Evolutionary conservation across 2,888 invertebrate genomes (phyloP).

Genomic region (Cryptocephalus primarius): DNA sequence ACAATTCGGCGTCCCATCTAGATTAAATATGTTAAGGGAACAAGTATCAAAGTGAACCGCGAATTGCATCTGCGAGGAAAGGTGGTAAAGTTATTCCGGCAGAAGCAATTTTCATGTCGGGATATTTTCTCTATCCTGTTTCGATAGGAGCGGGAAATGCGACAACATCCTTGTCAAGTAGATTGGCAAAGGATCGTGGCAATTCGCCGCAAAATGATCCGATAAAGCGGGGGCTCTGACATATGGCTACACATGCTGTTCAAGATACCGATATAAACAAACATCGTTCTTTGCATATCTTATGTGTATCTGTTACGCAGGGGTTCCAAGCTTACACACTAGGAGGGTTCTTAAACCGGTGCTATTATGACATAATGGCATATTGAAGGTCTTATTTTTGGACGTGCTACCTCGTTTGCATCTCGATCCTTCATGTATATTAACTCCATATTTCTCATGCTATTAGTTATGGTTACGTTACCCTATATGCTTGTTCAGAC

Average conservation of each 20-base stretch:
- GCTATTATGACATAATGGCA: conserved; percentile 35
- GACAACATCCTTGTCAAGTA: conserved; percentile 19
- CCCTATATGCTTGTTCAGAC: background rate
- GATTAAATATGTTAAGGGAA: conserved; percentile 24
- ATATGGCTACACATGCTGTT: conserved; percentile 37
- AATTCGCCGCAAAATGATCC: conserved; percentile 37
- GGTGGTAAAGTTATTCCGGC: conserved; percentile 22
- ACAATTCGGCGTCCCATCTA: conserved; percentile 12
- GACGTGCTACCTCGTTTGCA: conserved; percentile 11
- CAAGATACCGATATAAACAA: conserved; percentile 36
- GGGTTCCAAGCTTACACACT: conserved; percentile 19
- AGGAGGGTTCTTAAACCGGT: conserved; percentile 28
- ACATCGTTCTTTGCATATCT: conserved; percentile 38
- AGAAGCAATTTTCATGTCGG: conserved; percentile 33
- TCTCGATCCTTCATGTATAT: conserved; percentile 19
- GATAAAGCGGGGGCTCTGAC: conserved; percentile 35
- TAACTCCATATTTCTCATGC: conserved; percentile 12
- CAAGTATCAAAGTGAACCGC: conserved; percentile 26
- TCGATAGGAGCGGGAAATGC: conserved; percentile 7
- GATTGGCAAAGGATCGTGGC: conserved; percentile 32
- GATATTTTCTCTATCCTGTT: conserved; percentile 25
- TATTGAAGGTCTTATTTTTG: conserved; percentile 27
- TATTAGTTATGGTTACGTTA: conserved; percentile 13
- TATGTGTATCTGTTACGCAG: conserved; percentile 30
- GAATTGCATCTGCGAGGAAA: conserved; percentile 22